Evolutionary conservation across 2,888 invertebrate genomes (phyloP), one percentile per base, ranked within the genome.

Genomic region (Tetramorium bicarinatum): DNA sequence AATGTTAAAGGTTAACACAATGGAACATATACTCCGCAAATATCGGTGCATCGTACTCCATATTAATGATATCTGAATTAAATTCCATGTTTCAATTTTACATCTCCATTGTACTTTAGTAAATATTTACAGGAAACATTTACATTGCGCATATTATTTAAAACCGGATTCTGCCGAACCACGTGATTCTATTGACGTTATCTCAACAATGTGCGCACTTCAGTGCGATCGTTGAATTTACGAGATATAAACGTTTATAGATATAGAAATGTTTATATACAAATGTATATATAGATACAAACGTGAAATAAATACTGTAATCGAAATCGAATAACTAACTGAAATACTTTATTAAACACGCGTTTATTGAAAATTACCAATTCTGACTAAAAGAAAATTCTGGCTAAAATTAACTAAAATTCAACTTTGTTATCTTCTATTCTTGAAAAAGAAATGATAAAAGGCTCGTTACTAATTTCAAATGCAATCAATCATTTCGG

Each of bases 1-100:
- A 69, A 59, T 79, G 21, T 56, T 25, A 69, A 79, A 79, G 34
- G 44, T 69, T 69, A 44, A 67, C 44, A 29, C 2, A 59, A 69
- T 64, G 15, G 21, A n/a, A 15, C 56, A 25, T 38, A 38, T 18
- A 59, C 2, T 41, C 0, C n/a, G 15, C 15, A 44, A 44, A 41
- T 7, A 41, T 7, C n/a, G 7, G 6, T 3, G 44, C 38, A 21
- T 0, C 1, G 18, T 64, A 52, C 4, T 76, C 3, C 4, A 41
- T 64, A 2, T 25, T 54, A 77, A 41, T 18, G 2, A 41, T 13
- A 21, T n/a, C 11, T n/a, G 13, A 64, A 41, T 7, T 21, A 54
- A 66, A 54, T 41, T 15, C 1, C n/a, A 47, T 9, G 9, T 13
- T 34, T 77, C 7, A 9, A 41, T 25, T 25, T 21, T 25, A 64